Evolutionary conservation across 2,797 vertebrate genomes (phyloP), one percentile per base, ranked within the genome.

Genomic region (Momotus momota): DNA sequence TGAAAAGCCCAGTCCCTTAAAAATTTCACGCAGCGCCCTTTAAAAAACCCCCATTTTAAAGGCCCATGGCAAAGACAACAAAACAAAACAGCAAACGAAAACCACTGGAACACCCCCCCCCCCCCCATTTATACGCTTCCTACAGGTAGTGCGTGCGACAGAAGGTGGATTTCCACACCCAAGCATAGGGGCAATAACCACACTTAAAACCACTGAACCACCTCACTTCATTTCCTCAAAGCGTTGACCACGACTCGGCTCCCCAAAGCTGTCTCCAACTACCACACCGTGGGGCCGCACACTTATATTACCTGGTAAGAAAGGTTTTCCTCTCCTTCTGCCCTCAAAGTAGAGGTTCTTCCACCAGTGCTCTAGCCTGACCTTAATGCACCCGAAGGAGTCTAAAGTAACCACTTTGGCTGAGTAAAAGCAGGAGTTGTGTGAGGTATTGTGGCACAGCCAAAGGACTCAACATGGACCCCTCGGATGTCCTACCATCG

Each of bases 121-220:
- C 35, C 35, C 35, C 35, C 35, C 35, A 35, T 35, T 35, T 35
- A 35, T 35, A 35, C 35, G 94, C 94, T 93, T 81, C 10, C 19
- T 40, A 85, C 77, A 84, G 66, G 81, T 73, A 61, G n/a, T 0
- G 12, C 1, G 4, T 35, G 73, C 0, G 0, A 75, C 46, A 72
- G 73, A 70, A 85, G 69, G 48, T 40, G 12, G 52, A 72, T 64
- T 90, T 75, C 41, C 90, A 93, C 94, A 85, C 80, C 67, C 70
- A 49, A 20, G 2, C 33, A 49, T 14, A n/a, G 41, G 27, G 71
- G 66, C 26, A 48, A 74, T 48, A 90, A n/a, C 71, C 64, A 51
- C 43, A 71, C 12, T 5, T 73, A 84, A 94, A 91, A 60, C 23
- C 71, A 62, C 62, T 45, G 54, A 86, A 69, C 38, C 38, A 26